phyloP scores from a whole-genome alignment of 2,797 vertebrate species.

The Acanthopagrus latus region DNA sequence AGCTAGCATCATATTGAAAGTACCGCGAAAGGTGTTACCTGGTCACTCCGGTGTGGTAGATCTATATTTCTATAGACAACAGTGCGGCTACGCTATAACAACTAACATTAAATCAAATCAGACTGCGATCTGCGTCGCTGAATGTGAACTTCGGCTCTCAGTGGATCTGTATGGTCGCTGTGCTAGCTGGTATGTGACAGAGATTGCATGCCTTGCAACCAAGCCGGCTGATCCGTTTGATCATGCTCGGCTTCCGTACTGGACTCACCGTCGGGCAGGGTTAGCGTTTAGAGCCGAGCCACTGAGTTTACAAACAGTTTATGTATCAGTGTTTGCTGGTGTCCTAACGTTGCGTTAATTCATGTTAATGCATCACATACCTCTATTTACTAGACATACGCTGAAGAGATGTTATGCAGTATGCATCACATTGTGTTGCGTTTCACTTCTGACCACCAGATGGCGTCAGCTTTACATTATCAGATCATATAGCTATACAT shows the following conservation, averaged over 20 bases:
- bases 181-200: slow-evolving; percentile 76
- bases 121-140: slow-evolving; percentile 11
- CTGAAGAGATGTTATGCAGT: not conserved
- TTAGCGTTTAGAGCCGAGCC: too few relatives aligned
- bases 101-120: slow-evolving; percentile 60
- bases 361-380: not conserved
- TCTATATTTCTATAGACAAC: slow-evolving; percentile 61
- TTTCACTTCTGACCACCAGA: slow-evolving; percentile 51
- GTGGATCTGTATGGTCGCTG: slow-evolving; percentile 48
- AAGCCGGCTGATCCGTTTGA: slow-evolving; percentile 78
- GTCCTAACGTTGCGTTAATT: rapidly evolving
- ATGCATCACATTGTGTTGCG: not conserved
- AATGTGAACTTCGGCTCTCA: slow-evolving; percentile 49
- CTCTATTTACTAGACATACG: not conserved
- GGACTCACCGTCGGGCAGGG: not conserved
- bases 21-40: slow-evolving; percentile 85
- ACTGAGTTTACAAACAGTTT: not conserved
- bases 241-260: slow-evolving; percentile 83
- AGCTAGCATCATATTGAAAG: slow-evolving; percentile 80
- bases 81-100: slow-evolving; percentile 28
- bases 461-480: slow-evolving; percentile 34
- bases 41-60: slow-evolving; percentile 72
- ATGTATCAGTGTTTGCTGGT: rapidly evolving
- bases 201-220: slow-evolving; percentile 82
- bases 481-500: not conserved